Conservation (phyloP, 2,888 invertebrate species). For the Apoda limacodes region DNA sequence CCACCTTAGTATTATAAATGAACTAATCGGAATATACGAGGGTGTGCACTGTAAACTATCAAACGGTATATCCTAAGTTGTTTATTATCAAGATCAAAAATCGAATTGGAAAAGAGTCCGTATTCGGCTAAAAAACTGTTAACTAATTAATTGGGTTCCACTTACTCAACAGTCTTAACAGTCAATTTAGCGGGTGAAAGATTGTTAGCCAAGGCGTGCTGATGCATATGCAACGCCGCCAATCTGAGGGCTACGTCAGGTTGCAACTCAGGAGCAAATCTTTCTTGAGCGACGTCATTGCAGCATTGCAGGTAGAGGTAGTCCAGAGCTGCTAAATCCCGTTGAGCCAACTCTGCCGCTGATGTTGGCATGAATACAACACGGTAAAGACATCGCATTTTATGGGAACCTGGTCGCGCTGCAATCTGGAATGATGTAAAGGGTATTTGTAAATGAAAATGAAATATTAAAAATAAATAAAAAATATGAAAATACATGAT, state of each 20-base stretch:
- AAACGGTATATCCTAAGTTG: too few species aligned
- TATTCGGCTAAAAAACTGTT: too few species aligned
- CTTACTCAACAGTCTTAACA: constrained; percentile 89
- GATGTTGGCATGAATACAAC: constrained; percentile 91
- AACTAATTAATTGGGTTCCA: too few species aligned
- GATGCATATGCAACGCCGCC: constrained; percentile 92
- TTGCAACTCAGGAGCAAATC: constrained; percentile 87
- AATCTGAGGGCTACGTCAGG: constrained; percentile 88
- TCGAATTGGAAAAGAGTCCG: too few species aligned
- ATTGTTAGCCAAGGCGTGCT: constrained; percentile 87
- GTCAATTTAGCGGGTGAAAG: constrained; percentile 83
- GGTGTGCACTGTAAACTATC: too few species aligned
- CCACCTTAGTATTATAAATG: too few species aligned
- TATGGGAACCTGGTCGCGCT: constrained; percentile 89
- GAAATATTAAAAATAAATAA: too few species aligned
- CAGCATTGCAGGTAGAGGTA: constrained; percentile 93
- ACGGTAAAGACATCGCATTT: constrained; percentile 89
- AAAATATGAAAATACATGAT: too few species aligned
- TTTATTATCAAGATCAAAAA: too few species aligned
- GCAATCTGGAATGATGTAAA: constrained; percentile 86
- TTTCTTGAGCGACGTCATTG: constrained; percentile 92
- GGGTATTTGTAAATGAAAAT: too few species aligned
- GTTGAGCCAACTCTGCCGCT: constrained; percentile 84
- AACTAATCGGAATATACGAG: too few species aligned
- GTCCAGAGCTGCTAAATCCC: constrained; percentile 87